These are phyloP conservation scores for Cyclargus thomasi DNA, from an alignment of 1,140 invertebrate species.

Conservation along the genomic window DNA sequence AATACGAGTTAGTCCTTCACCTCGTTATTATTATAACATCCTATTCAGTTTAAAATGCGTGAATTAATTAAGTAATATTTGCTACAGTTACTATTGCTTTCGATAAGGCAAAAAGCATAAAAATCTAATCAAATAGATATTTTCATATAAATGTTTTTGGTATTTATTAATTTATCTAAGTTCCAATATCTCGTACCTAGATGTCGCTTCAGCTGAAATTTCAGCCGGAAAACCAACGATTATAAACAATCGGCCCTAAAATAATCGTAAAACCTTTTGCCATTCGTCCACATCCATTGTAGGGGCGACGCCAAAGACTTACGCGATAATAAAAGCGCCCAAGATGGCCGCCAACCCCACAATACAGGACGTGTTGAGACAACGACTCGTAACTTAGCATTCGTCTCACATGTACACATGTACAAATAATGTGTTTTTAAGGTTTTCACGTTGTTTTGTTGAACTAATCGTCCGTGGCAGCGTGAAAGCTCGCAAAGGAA, in stretches of 20 bases:
- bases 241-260: slow-evolving; percentile 39
- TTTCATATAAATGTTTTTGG: no score
- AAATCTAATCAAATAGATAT: no score
- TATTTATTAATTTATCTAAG: no score
- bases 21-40: no score
- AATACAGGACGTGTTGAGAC: slow-evolving; percentile 69
- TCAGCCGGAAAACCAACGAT: slow-evolving; percentile 4
- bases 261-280: slow-evolving; percentile 47
- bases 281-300: slow-evolving; percentile 46
- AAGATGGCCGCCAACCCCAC: slow-evolving; percentile 60
- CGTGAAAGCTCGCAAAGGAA: slow-evolving; percentile 42
- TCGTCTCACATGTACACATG: slow-evolving; percentile 68
- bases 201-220: background rate
- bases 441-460: slow-evolving; percentile 74
- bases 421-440: slow-evolving; percentile 74
- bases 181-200: background rate
- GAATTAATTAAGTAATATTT: no score
- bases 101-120: no score
- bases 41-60: no score
- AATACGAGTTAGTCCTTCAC: no score
- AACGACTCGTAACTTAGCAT: slow-evolving; percentile 65
- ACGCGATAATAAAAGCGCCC: slow-evolving; percentile 58
- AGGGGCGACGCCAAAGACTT: slow-evolving; percentile 39
- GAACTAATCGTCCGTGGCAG: slow-evolving; percentile 53
- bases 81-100: no score